Percentiles rank a stretch among this genome's conserved stretches.
Conservation (phyloP, 1,140 invertebrate genomes). For the Aethina tumida region DNA sequence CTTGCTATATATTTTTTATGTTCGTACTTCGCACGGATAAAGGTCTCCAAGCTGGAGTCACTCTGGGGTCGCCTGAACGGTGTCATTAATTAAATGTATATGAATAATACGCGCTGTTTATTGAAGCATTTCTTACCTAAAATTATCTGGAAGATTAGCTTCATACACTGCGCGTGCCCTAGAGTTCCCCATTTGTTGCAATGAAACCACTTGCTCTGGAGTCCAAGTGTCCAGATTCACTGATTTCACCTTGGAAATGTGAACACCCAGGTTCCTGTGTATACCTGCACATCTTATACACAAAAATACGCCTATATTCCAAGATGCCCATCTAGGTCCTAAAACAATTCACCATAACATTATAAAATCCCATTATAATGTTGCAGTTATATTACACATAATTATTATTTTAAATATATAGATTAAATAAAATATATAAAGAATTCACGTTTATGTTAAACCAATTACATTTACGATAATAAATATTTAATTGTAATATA, state of each 20-base stretch:
- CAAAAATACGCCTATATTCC: conserved; percentile 96
- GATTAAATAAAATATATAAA: too few species aligned
- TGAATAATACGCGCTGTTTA: not conserved
- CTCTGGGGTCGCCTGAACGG: conserved; percentile 78
- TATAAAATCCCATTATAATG: too few species aligned
- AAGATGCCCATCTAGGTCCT: conserved; percentile 98
- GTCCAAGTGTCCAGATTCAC: conserved; percentile 98
- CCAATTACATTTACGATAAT: too few species aligned
- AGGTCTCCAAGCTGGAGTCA: conserved; percentile 85
- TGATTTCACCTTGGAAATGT: conserved; percentile 96
- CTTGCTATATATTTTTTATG: conserved; percentile 95
- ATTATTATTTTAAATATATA: too few species aligned
- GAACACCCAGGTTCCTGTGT: conserved; percentile 94
- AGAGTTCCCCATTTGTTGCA: conserved; percentile 98
- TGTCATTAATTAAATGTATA: not conserved
- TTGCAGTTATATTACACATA: too few species aligned
- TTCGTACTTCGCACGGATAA: conserved; percentile 96
- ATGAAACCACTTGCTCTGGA: conserved; percentile 88
- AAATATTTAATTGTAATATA: too few species aligned
- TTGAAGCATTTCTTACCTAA: conserved; percentile 34
- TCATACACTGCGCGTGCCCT: conserved; percentile 93
- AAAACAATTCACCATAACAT: too few species aligned
- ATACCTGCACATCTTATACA: conserved; percentile 98
- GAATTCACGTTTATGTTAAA: too few species aligned
- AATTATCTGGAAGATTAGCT: conserved; percentile 91